Evolutionary conservation across 92 coral and sea anemone genomes (phyloP).

Genomic region (Palythoa heliodiscus): DNA sequence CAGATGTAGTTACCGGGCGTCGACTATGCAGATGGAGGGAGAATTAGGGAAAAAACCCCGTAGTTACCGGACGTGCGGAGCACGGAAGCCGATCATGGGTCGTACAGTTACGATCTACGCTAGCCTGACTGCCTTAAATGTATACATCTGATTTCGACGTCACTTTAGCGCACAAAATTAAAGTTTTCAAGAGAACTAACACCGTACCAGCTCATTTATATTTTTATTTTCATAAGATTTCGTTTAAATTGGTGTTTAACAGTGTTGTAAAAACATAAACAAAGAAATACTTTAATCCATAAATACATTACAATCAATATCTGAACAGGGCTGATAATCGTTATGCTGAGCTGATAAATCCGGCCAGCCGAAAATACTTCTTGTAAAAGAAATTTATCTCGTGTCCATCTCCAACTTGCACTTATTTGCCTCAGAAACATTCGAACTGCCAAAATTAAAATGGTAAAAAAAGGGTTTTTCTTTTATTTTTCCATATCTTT

Average conservation of each 20-base stretch:
- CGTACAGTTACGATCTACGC: no score
- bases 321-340: not conserved
- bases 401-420: not conserved
- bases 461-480: not conserved
- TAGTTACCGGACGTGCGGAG: no score
- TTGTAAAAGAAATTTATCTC: slow-evolving; percentile 1
- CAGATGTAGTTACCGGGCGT: no score
- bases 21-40: no score
- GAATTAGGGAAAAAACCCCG: no score
- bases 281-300: slow-evolving; percentile 25
- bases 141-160: no score
- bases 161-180: no score
- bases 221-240: slow-evolving; percentile 11
- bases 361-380: slow-evolving; percentile 28
- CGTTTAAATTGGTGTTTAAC: slow-evolving; percentile 22
- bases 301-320: slow-evolving; percentile 43
- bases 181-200: not conserved
- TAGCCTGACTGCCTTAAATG: no score
- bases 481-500: not conserved
- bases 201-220: not conserved
- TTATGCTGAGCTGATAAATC: slow-evolving; percentile 1
- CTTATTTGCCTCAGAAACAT: not conserved
- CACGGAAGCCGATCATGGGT: no score
- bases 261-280: slow-evolving; percentile 29
- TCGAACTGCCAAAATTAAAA: not conserved